A percentile compares a stretch with the other conserved stretches of the same genome.
These are phyloP conservation scores for Microhierax caerulescens DNA, from an alignment of 2,797 vertebrate genomes.

Conservation along the genomic window DNA sequence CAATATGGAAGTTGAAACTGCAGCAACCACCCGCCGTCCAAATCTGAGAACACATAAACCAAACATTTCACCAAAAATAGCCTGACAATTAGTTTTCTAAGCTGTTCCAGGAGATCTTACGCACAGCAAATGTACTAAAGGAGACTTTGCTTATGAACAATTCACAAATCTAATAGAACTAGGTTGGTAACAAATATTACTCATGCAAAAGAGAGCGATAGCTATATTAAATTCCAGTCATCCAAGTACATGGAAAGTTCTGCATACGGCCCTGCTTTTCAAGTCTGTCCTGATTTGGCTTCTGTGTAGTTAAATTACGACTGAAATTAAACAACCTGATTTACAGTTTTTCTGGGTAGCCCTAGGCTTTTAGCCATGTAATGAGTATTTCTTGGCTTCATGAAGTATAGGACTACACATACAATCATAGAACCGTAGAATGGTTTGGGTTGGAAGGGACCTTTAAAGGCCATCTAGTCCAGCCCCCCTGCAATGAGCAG, in stretches of 20 bases:
- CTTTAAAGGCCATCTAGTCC: background rate
- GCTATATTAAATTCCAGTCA: background rate
- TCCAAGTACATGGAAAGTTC: background rate
- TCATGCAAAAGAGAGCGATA: background rate
- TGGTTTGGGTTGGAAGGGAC: background rate
- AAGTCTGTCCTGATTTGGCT: background rate
- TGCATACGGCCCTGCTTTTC: background rate
- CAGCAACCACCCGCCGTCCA: background rate
- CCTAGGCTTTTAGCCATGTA: background rate
- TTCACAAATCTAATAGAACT: background rate
- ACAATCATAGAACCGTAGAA: background rate
- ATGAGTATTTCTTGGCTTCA: background rate
- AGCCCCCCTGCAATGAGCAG: background rate
- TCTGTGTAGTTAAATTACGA: background rate
- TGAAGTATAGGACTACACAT: background rate
- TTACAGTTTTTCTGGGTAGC: background rate
- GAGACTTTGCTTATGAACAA: background rate
- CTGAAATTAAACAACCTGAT: background rate
- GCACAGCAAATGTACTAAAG: background rate
- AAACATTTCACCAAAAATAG: background rate
- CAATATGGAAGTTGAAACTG: background rate
- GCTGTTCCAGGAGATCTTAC: background rate
- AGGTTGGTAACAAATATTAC: background rate
- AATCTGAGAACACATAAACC: background rate
- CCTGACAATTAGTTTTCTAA: background rate